Base-by-base conservation (phyloP, 2,888 invertebrate genomes). In the Mythimna albipuncta region DNA sequence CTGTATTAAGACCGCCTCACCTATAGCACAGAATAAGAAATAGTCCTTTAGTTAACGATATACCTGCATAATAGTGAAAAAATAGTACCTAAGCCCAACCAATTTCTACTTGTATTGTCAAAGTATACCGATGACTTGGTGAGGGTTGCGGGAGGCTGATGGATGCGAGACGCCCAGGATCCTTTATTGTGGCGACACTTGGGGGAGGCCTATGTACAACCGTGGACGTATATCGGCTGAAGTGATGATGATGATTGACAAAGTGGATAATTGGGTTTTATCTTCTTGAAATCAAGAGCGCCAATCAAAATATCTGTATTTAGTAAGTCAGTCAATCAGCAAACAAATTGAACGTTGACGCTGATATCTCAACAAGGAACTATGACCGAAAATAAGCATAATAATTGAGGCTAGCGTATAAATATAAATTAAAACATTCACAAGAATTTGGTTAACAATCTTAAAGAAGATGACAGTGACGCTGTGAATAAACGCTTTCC, bases 401-500 rank as follows among this genome's bases (percentile, higher is more conserved):
- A 9, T 11, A 63, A 69, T 76, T 76, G 55, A 62, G 77, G 69
- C 52, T 63, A 69, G 26, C 55, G 21, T 61, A 57, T 68, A 54
- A 57, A 71, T 67, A 32, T 47, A 38, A 59, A 54, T 52, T 58
- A 26, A 58, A 64, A 70, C 57, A 44, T 57, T 64, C 66, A 73
- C 69, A 69, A 61, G 63, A 79, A 78, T 73, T 80, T 62, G 58
- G 67, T 69, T 72, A 77, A 67, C 47, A 81, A 67, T 81, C 61
- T 50, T 69, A 58, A 70, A 74, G 62, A 79, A 84, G 73, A 81
- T 87, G 85, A 88, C 87, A 89, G 72, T 81, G 61, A 63, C 74
- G 76, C 89, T 89, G 94, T 94, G 93, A 94, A 95, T 94, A 94
- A 93, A 93, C 93, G 92, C 90, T 91, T 92, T 92, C 81, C 89